phyloP scores from a whole-genome alignment of 2,113 vertebrate genomes.

The Mohoua ochrocephala region DNA sequence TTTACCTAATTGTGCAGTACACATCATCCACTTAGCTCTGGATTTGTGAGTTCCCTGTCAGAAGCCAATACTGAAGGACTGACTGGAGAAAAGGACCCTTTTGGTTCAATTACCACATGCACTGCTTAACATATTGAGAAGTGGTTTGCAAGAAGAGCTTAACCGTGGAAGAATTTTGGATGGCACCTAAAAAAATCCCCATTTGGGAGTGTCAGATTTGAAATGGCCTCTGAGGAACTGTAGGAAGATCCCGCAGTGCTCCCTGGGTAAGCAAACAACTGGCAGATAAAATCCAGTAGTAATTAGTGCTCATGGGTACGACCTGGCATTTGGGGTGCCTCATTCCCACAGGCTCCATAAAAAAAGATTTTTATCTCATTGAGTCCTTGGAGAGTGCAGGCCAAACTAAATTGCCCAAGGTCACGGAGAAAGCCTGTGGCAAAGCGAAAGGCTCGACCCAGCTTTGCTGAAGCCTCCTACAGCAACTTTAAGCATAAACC shows the following conservation, averaged over 20 bases:
- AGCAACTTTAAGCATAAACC: background rate
- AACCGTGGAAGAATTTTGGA: background rate
- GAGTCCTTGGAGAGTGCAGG: background rate
- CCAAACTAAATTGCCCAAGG: background rate
- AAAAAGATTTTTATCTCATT: background rate
- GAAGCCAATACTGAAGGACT: background rate
- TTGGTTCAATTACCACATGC: accelerated
- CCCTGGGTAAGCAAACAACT: background rate
- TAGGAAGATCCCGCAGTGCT: background rate
- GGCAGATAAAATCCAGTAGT: background rate
- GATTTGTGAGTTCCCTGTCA: background rate
- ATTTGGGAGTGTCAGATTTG: background rate
- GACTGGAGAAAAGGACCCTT: background rate
- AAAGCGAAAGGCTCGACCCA: background rate
- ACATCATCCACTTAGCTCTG: background rate
- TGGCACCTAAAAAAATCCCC: background rate
- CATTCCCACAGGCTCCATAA: background rate
- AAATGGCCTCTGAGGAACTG: background rate
- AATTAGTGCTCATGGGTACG: background rate
- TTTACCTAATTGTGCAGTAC: background rate
- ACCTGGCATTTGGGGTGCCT: background rate
- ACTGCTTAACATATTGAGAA: background rate
- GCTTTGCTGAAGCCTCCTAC: background rate
- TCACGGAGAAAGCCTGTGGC: background rate
- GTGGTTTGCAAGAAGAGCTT: background rate